Base-by-base conservation (phyloP, 2,888 invertebrate genomes). In the Nematopogon swammerdamellus region DNA sequence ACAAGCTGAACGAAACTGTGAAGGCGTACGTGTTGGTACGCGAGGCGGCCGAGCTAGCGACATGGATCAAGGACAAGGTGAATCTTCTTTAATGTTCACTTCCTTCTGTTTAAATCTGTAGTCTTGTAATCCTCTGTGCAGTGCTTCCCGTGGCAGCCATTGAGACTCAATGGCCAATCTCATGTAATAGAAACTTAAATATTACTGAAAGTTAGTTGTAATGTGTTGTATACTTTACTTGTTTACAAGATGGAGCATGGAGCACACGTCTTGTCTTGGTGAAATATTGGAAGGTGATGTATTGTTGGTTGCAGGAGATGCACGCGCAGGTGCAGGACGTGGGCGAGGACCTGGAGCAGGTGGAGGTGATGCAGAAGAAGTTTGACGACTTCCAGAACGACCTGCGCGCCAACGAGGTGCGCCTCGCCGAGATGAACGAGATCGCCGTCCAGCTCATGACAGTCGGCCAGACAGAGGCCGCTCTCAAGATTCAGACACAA, bases 371-470 rank as follows among this genome's bases (percentile, higher is more conserved):
- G 85, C 98, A 98, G 80, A 97, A 98, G 90, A 97, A 97, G 79
- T 98, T 98, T 76, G 97, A 98, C 70, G 98, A 99, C 79, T 99
- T 98, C 86, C 95, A 95, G 72, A 92, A 95, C 59, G 97, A 97
- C 65, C 77, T 99, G 61, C 95, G 95, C 64, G 96, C 97, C 3
- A 97, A 97, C 72, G 97, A 99, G 72, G 96, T 97, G 45, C 91
- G 98, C 49, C 84, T 99, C 59, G 96, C 97, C 18, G 97, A 99
- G 79, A 95, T 99, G 95, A 99, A 99, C 80, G 96, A 97, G 79
- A 97, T 99, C 64, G 98, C 98, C 25, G 95, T 97, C 66, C 95
- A 95, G 64, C 83, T 98, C 50, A 95, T 97, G 77, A 95, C 95
- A 47, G 86, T 99, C 44, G 97, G 97, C 0, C 97, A 99, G 72